Evolutionary conservation across 2,797 vertebrate genomes (phyloP).

Genomic region (Paedocypris micromegethes): DNA sequence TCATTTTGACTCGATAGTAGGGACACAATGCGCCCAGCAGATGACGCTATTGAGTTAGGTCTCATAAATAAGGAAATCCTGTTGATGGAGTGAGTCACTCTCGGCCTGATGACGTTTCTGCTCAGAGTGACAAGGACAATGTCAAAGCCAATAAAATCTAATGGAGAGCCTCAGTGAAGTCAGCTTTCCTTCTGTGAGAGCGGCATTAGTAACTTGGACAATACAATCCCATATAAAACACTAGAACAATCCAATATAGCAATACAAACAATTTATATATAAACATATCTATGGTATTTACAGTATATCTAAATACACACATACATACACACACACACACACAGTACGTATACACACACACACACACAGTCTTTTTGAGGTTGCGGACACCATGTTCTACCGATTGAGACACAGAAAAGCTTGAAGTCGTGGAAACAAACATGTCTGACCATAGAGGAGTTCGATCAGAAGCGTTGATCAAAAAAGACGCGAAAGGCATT

Average conservation of each 20-base stretch:
- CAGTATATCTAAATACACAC: no score
- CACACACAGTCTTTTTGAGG: no score
- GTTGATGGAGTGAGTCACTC: constrained; percentile 57
- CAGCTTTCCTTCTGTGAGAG: constrained; percentile 5
- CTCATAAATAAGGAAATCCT: background rate
- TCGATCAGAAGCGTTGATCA: background rate
- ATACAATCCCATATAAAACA: no score
- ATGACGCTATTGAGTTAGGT: constrained; percentile 51
- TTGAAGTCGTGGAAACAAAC: no score
- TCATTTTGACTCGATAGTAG: constrained; percentile 29
- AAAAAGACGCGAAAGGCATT: constrained; percentile 34
- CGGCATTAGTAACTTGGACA: constrained; percentile 24
- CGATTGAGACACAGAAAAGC: background rate
- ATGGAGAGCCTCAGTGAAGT: constrained; percentile 25
- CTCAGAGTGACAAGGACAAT: constrained; percentile 41
- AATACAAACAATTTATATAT: no score
- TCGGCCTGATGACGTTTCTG: constrained; percentile 46
- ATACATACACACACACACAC: no score
- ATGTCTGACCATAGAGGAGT: no score
- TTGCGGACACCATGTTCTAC: background rate
- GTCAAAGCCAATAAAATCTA: constrained; percentile 35
- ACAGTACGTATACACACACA: no score
- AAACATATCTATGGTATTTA: no score
- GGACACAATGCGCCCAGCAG: constrained; percentile 48
- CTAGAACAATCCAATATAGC: no score